These are phyloP conservation scores for Sarotherodon lohbergeri DNA, from an alignment of 2,113 vertebrate genomes.

Conservation along the genomic window DNA sequence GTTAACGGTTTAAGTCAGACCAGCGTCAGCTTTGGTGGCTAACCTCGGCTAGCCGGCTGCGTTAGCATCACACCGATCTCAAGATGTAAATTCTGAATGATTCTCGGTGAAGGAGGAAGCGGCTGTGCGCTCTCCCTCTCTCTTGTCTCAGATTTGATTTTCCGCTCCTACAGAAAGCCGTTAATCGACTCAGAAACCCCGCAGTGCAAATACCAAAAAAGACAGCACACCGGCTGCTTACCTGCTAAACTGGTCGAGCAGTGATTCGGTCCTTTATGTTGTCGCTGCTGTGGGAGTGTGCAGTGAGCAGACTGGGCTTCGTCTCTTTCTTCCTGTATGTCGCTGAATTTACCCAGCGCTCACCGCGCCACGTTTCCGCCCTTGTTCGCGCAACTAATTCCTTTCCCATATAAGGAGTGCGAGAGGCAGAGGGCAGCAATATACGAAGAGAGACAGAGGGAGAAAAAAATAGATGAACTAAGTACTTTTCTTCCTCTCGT, in stretches of 20 bases:
- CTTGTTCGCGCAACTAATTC: constrained; percentile 55
- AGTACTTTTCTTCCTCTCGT: background rate
- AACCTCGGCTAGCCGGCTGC: background rate
- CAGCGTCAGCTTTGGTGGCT: background rate
- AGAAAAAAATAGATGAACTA: background rate
- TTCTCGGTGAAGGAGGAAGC: background rate
- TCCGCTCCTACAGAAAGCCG: background rate
- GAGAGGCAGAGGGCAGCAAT: constrained; percentile 30
- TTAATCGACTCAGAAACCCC: background rate
- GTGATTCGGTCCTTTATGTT: constrained; percentile 38
- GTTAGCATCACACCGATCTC: constrained; percentile 24
- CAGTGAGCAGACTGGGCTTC: constrained; percentile 13
- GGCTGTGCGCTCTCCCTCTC: background rate
- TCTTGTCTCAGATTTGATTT: background rate
- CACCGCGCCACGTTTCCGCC: constrained; percentile 73
- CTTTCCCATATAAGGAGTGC: constrained; percentile 76
- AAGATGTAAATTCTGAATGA: background rate
- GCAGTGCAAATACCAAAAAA: background rate
- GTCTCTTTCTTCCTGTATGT: constrained; percentile 64
- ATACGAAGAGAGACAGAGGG: background rate
- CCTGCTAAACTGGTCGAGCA: constrained; percentile 42
- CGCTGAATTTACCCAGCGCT: constrained; percentile 61
- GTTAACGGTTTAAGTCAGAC: background rate
- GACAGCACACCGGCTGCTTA: background rate
- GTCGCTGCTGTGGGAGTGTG: background rate